Evolutionary conservation across 2,888 invertebrate genomes (phyloP), one percentile per base, ranked within the genome.

Genomic region (Halictus quadricinctus): DNA sequence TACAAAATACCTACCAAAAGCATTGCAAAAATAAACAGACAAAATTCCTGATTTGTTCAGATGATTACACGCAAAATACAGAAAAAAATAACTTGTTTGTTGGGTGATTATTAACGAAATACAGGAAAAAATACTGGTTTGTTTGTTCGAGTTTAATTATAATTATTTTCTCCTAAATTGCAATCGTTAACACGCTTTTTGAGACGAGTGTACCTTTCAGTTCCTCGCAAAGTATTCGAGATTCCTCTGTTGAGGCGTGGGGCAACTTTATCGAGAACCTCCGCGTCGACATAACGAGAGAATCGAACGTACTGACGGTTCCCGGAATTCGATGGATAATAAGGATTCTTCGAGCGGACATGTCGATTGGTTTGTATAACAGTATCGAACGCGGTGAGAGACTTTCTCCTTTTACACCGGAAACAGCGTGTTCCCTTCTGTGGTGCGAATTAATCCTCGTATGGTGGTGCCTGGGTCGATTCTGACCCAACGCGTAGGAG

Each of bases 201-300:
- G 25, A 25, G 60, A 6, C 25, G 60, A 60, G 5, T 25, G 60
- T 60, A 13, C 13, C n/a, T 60, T 60, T 25, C 58, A 60, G 25
- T n/a, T n/a, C 5, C n/a, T 43, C 18, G 25, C 4, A 54, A 80
- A 80, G 77, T 87, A 85, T 80, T 80, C 82, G 41, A 48, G 72
- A 76, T 76, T 79, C 79, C 83, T 41, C 76, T 18, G 41, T 70
- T 64, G 69, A 78, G 41, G 36, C 66, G 50, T 43, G 15, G 48
- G 29, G 76, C 64, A 88, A 88, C 66, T 86, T 79, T 41, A 36
- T 58, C 72, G 43, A 48, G 25, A 73, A 81, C 66, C 81, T 83
- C 66, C 66, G 36, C 58, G 48, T 29, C 64, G 73, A 80, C 60
- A 66, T 86, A 79, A 85, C 41, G 72, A 69, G 58, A 76, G 79